Conservation (phyloP, 2,113 vertebrate genomes). For the Oostethus manadensis region DNA sequence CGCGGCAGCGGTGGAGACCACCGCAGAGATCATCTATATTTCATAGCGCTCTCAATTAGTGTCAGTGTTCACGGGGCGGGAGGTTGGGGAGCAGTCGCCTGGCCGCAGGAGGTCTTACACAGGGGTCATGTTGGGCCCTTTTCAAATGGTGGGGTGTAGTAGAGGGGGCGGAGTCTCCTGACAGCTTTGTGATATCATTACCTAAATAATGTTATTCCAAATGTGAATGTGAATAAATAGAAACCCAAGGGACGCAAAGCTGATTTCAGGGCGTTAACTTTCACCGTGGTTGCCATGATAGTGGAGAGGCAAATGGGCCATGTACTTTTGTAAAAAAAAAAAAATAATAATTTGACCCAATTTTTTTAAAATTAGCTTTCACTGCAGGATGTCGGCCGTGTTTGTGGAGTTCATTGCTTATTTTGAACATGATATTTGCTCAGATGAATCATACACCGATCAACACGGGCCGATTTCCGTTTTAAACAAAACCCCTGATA, state of each 20-base stretch:
- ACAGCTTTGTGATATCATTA: conserved; percentile 35
- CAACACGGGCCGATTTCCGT: too few species aligned
- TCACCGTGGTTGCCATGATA: conserved; percentile 27
- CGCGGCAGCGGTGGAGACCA: conserved; percentile 18
- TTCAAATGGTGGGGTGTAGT: conserved; percentile 20
- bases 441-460: too few species aligned
- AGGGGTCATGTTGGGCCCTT: conserved; percentile 31
- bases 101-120: conserved; percentile 37
- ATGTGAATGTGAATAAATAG: conserved; percentile 32
- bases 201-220: conserved; percentile 34
- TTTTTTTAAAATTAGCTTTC: too few species aligned
- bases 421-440: too few species aligned
- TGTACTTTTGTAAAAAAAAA: too few species aligned
- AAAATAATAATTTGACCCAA: too few species aligned
- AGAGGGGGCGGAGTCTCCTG: conserved; percentile 15
- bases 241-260: conserved; percentile 22
- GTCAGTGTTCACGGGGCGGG: conserved; percentile 58
- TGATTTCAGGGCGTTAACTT: conserved; percentile 22
- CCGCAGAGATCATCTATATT: conserved; percentile 68
- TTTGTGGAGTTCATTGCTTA: too few species aligned
- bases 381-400: too few species aligned
- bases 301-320: conserved; percentile 26
- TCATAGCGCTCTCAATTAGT: conserved; percentile 71
- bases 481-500: too few species aligned
- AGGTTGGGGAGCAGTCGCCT: conserved; percentile 39